phyloP scores from a whole-genome alignment of 1,140 invertebrate species.

The Pseudomyrmex flavicornis region DNA sequence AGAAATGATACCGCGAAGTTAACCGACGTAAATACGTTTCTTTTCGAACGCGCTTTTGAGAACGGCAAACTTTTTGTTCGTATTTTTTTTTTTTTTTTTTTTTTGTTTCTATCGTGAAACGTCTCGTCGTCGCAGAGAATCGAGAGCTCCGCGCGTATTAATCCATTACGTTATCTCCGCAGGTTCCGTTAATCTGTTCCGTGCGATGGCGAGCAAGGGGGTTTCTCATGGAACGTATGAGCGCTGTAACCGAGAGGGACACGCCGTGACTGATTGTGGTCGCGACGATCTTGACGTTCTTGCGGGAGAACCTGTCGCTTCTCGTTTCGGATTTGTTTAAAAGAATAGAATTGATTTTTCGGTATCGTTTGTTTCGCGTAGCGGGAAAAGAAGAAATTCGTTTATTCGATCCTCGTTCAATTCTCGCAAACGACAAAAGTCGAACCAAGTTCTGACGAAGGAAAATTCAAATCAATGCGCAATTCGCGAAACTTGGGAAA shows the following conservation, averaged over 20 bases:
- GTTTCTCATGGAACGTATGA: constrained; percentile 83
- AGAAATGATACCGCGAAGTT: too few species aligned
- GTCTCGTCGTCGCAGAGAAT: not conserved
- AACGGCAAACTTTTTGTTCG: too few species aligned
- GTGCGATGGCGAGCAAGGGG: constrained; percentile 71
- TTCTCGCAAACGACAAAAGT: not conserved
- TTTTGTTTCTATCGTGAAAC: too few species aligned
- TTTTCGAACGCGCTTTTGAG: too few species aligned
- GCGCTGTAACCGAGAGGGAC: constrained; percentile 83
- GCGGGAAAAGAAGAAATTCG: too few species aligned
- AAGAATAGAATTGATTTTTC: constrained; percentile 65
- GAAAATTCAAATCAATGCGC: not conserved
- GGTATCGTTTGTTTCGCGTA: constrained; percentile 1
- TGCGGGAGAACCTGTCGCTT: constrained; percentile 74
- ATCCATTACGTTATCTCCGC: constrained; percentile 64
- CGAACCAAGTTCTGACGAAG: too few species aligned
- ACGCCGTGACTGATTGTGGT: constrained; percentile 84
- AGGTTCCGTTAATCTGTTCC: constrained; percentile 65
- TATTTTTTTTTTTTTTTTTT: too few species aligned
- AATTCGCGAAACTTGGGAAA: not conserved
- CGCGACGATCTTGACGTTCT: constrained; percentile 82
- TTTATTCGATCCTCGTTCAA: not conserved
- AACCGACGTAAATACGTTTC: too few species aligned
- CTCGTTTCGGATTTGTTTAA: constrained; percentile 69
- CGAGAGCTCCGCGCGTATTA: constrained; percentile 37